Percentiles rank a stretch among this genome's conserved stretches.
phyloP scores from a whole-genome alignment of 2,888 invertebrate species.

The Heliconius ismenius region DNA sequence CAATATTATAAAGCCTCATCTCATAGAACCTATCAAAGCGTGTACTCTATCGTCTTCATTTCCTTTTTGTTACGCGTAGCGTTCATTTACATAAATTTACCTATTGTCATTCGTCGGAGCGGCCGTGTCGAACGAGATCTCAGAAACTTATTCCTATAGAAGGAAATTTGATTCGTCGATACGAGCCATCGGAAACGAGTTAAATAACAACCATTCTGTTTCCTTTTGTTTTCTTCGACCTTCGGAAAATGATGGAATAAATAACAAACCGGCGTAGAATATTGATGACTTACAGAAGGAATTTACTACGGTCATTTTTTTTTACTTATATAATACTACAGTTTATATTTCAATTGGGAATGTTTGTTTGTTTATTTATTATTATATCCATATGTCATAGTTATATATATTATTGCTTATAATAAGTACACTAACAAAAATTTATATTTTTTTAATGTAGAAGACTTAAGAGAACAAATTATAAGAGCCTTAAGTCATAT shows the following conservation, averaged over 20 bases:
- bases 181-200: slow-evolving; percentile 80
- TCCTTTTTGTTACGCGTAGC: slow-evolving; percentile 76
- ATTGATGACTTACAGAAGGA: slow-evolving; percentile 58
- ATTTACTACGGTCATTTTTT: slow-evolving; percentile 9
- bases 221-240: slow-evolving; percentile 55
- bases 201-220: slow-evolving; percentile 76
- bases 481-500: too few relatives aligned
- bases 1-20: slow-evolving; percentile 17
- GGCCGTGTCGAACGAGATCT: slow-evolving; percentile 60
- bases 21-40: slow-evolving; percentile 59
- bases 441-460: too few relatives aligned
- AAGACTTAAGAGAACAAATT: too few relatives aligned
- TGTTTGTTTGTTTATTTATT: too few relatives aligned
- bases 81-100: slow-evolving; percentile 80
- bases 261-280: slow-evolving; percentile 69
- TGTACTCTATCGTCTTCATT: slow-evolving; percentile 68
- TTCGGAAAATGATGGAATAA: slow-evolving; percentile 67
- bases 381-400: too few relatives aligned
- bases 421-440: too few relatives aligned
- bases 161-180: slow-evolving; percentile 76
- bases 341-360: slow-evolving; percentile 32
- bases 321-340: not conserved
- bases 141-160: slow-evolving; percentile 55
- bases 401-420: too few relatives aligned
- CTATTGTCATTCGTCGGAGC: slow-evolving; percentile 74